A percentile compares a stretch with the other conserved stretches of the same genome.
Evolutionary conservation across 1,140 invertebrate species (phyloP).

Genomic region (Drosophila novamexicana): DNA sequence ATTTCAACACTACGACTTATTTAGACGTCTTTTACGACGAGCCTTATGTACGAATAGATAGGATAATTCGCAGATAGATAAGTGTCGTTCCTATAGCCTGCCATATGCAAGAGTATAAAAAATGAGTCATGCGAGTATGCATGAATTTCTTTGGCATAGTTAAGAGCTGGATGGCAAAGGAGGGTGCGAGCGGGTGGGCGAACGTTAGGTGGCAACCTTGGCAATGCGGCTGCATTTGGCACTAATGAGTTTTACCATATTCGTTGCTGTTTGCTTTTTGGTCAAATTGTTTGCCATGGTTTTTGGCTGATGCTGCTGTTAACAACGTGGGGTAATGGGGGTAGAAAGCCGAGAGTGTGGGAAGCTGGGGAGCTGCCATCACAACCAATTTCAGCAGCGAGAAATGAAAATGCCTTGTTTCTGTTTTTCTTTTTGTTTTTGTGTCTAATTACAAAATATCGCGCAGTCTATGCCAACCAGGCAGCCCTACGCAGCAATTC

Average conservation of each 20-base stretch:
- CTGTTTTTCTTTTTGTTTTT: slow-evolving; percentile 34
- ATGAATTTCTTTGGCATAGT: slow-evolving; percentile 22
- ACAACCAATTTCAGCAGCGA: slow-evolving; percentile 8
- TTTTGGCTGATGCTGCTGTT: slow-evolving; percentile 27
- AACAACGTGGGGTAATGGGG: neutral
- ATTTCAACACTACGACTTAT: no score
- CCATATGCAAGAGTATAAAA: neutral
- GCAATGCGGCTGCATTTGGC: slow-evolving; percentile 54
- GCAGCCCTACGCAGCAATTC: slow-evolving; percentile 54
- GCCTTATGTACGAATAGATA: neutral
- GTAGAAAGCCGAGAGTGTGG: no score
- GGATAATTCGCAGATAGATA: no score
- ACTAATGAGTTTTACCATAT: slow-evolving; percentile 80
- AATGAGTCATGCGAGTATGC: slow-evolving; percentile 9
- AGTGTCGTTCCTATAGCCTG: no score
- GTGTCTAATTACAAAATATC: slow-evolving; percentile 74
- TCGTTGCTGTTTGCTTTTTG: slow-evolving; percentile 49
- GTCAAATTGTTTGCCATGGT: slow-evolving; percentile 59
- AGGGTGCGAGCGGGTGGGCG: neutral
- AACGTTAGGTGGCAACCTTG: slow-evolving; percentile 23
- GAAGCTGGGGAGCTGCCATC: neutral
- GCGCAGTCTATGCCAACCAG: slow-evolving; percentile 29
- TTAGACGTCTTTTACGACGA: no score
- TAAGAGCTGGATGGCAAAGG: neutral
- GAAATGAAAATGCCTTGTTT: slow-evolving; percentile 47